Evolutionary conservation across 2,113 vertebrate species (phyloP).

Genomic region (Chrysochloris asiatica): DNA sequence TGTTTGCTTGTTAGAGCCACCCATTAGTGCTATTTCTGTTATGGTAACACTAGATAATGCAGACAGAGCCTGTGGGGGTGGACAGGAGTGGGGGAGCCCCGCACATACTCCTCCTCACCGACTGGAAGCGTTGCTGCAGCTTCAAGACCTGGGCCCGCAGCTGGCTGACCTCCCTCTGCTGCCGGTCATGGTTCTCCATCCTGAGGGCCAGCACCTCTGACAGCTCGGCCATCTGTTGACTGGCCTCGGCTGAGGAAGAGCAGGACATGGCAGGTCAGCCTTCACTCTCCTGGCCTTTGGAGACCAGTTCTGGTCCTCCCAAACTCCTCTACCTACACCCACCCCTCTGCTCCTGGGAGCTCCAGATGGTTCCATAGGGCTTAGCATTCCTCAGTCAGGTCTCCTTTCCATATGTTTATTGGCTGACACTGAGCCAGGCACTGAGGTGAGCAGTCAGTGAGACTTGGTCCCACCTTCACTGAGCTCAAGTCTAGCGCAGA

Average conservation of each 20-base stretch:
- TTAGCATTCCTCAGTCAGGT: neutral
- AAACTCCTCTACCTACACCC: neutral
- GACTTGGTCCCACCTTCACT: neutral
- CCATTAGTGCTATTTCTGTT: neutral
- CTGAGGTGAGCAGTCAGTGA: neutral
- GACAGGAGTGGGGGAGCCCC: neutral
- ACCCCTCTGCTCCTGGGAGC: neutral
- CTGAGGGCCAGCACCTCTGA: slow-evolving; percentile 90
- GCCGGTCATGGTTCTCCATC: slow-evolving; percentile 86
- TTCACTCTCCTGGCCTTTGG: neutral
- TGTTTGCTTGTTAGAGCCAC: neutral
- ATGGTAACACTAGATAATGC: neutral
- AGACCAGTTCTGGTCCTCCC: neutral
- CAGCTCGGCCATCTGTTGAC: slow-evolving; percentile 87
- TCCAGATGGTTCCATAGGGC: neutral
- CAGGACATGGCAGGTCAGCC: rapidly evolving
- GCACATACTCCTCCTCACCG: slow-evolving; percentile 76
- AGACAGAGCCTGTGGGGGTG: no score
- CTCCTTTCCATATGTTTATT: neutral
- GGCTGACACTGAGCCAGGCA: neutral
- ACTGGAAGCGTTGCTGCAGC: slow-evolving; percentile 89
- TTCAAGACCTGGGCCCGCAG: slow-evolving; percentile 89
- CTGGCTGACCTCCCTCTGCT: slow-evolving; percentile 91
- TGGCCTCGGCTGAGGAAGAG: slow-evolving; percentile 86
- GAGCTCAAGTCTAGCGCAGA: neutral